Evolutionary conservation across 2,797 vertebrate genomes (phyloP), one percentile per base, ranked within the genome.

Genomic region (Lagocephalus sceleratus): DNA sequence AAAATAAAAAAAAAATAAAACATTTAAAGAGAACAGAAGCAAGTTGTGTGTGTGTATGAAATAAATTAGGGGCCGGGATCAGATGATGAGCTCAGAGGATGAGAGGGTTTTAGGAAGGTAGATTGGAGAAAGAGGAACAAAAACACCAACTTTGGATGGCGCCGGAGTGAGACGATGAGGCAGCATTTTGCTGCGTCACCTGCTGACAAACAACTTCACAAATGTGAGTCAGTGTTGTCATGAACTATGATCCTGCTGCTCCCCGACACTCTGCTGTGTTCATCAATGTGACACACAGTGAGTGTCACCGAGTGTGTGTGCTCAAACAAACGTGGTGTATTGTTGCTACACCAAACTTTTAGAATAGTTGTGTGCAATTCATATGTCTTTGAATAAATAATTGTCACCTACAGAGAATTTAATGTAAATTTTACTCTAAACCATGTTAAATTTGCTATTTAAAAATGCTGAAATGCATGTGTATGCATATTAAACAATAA

Each of bases 141-240:
- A 48, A n/a, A 72, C 60, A 61, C 49, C 22, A 6, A 63, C 57
- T 64, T 57, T 12, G 49, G 68, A 68, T 40, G 32, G 49, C 51
- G 58, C 61, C 57, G 65, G 57, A 56, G 58, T 53, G 63, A 66
- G 63, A 47, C 16, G 2, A 35, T n/a, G 40, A 35, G 26, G 56
- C 45, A 35, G 51, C 9, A 7, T 26, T 22, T 51, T 59, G 21
- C 62, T 29, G 70, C 63, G 1, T 63, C 73, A 21, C 63, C 77
- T 78, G 65, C 66, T 46, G 71, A 71, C 66, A 71, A 52, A 67
- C 58, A 51, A 63, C 54, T 45, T 4, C 2, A 57, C 44, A 63
- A 10, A 46, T 17, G 21, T 5, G 2, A 59, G 45, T 58, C 17
- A 10, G 6, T 51, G 2, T 42, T 2, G 48, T 17, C 0, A 16